Percentiles rank a stretch among this genome's conserved stretches.
Evolutionary conservation across 2,113 vertebrate genomes (phyloP).

Genomic region (Suricata suricatta): DNA sequence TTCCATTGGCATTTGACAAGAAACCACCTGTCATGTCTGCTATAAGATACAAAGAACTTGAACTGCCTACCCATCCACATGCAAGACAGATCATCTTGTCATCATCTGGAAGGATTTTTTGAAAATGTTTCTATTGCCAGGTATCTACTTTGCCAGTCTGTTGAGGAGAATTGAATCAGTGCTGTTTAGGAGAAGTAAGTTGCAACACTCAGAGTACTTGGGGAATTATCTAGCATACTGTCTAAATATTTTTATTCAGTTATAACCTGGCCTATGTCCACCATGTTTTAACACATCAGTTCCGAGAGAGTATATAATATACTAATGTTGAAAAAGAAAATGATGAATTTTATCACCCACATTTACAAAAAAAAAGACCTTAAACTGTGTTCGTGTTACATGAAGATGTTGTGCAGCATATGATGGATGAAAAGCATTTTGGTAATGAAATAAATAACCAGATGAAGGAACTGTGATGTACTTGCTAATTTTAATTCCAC

Average conservation of each 20-base stretch:
- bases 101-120: neutral
- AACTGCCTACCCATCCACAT: neutral
- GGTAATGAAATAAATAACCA: neutral
- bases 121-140: neutral
- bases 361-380: neutral
- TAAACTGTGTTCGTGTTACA: neutral
- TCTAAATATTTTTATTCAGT: neutral
- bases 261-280: neutral
- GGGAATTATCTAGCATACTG: neutral
- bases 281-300: neutral
- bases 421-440: neutral
- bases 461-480: neutral
- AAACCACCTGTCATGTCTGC: neutral
- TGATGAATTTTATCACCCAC: neutral
- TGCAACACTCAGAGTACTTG: neutral
- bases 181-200: neutral
- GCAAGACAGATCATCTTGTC: neutral
- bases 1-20: neutral
- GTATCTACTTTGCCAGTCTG: neutral
- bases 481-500: neutral
- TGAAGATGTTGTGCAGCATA: neutral
- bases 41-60: neutral
- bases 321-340: neutral
- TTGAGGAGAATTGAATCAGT: neutral
- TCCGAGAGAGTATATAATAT: neutral